Evolutionary conservation across 2,797 vertebrate species (phyloP).

Genomic region (Platyrinchus mystaceus): DNA sequence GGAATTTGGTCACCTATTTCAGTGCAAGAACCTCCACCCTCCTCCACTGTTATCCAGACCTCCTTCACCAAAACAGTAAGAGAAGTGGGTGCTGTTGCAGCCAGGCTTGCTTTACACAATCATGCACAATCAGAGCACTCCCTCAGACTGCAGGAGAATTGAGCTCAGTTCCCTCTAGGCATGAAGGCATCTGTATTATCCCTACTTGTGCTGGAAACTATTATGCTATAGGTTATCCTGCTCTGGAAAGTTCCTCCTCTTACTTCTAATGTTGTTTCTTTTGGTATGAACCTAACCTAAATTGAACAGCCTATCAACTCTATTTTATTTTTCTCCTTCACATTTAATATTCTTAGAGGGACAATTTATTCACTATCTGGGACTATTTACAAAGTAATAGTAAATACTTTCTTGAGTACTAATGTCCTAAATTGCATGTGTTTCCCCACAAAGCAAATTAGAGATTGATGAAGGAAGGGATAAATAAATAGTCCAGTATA

Average conservation of each 20-base stretch:
- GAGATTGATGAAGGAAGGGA: background rate
- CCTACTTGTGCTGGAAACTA: background rate
- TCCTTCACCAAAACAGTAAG: background rate
- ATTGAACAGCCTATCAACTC: background rate
- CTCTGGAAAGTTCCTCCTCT: background rate
- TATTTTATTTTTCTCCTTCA: background rate
- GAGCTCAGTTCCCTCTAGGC: background rate
- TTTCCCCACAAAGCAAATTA: background rate
- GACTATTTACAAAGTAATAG: background rate
- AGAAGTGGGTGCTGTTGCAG: background rate
- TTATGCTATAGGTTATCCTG: background rate
- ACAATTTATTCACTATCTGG: background rate
- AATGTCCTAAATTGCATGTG: background rate
- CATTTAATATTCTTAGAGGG: background rate
- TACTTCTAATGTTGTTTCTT: background rate
- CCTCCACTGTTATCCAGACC: background rate
- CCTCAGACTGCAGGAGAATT: background rate
- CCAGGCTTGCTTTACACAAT: background rate
- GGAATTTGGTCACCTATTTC: background rate
- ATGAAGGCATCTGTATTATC: background rate
- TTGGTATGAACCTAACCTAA: background rate
- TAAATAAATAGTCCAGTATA: background rate
- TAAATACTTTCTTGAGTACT: background rate
- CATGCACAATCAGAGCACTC: rapidly evolving
- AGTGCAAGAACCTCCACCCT: background rate